Evolutionary conservation across 2,888 invertebrate genomes (phyloP), one percentile per base, ranked within the genome.

Genomic region (Scaptomyza parva): DNA sequence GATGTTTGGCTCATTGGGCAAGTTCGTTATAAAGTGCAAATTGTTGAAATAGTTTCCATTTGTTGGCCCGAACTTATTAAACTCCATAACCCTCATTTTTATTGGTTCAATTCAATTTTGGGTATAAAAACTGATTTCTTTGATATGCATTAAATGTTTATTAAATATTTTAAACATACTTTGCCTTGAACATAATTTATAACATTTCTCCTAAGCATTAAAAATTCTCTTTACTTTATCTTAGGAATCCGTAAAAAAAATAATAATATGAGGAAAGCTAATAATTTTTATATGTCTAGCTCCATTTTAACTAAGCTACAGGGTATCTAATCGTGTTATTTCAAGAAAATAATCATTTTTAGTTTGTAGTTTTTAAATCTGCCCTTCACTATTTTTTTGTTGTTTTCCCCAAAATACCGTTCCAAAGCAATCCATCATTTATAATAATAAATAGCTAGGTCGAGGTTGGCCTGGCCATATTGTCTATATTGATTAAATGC

Each of bases 21-120:
- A 75, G 70, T 86, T 86, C 52, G 83, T 73, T 79, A 76, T 86
- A 70, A 86, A 81, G 73, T 86, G 57, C 63, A 73, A 83, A 81
- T 86, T 67, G 83, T 76, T 81, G 60, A 57, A 86, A 80, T 80
- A 69, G 69, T 85, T 85, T 78, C 45, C 76, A 70, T 70, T 82
- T 85, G 71, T 75, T 50, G 57, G 51, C 43, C 50, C 26, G 17
- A 39, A 48, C 47, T 44, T 43, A 55, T 54, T 37, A 44, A 65
- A 48, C 55, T 40, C 9, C 3, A 40, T 20, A 45, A 9, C 33
- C n/a, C 20, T 22, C 14, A n/a, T n/a, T n/a, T 17, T 14, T 35
- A 14, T 20, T 18, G 11, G 30, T 28, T 30, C 35, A 26, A 35
- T 44, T 26, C 17, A 33, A 33, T 39, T 50, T 11, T 2, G 11